Conservation (phyloP, 2,888 invertebrate species). For the Acronicta aceris region DNA sequence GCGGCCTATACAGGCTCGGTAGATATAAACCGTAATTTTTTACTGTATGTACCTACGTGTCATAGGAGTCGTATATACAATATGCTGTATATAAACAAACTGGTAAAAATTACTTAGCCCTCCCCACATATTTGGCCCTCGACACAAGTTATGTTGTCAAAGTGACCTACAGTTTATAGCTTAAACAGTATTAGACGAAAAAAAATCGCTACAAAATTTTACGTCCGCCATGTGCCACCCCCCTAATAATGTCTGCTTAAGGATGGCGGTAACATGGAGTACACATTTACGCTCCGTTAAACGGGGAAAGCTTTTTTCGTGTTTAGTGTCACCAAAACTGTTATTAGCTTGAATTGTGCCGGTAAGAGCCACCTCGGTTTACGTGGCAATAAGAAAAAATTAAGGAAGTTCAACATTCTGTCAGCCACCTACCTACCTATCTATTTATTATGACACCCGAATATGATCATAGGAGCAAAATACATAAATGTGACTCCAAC, state of each 20-base stretch:
- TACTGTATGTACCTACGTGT: too few species aligned
- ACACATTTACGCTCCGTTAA: conserved; percentile 89
- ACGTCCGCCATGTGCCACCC: conserved; percentile 83
- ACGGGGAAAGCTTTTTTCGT: conserved; percentile 89
- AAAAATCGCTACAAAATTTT: conserved; percentile 87
- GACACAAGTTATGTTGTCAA: conserved; percentile 76
- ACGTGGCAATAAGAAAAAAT: conserved; percentile 61
- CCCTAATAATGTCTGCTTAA: conserved; percentile 89
- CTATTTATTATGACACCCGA: background rate
- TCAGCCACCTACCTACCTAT: conserved; percentile 2
- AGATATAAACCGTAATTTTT: too few species aligned
- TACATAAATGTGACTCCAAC: too few species aligned
- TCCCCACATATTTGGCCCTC: conserved; percentile 66
- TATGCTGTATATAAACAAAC: conserved; percentile 31
- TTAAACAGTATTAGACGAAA: conserved; percentile 79
- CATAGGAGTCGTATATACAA: too few species aligned
- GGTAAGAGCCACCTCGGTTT: conserved; percentile 65
- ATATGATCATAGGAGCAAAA: background rate
- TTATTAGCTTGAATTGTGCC: conserved; percentile 87
- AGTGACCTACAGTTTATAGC: conserved; percentile 81
- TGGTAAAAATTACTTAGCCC: conserved; percentile 50
- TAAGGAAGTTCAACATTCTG: conserved; percentile 54
- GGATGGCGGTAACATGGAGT: conserved; percentile 87
- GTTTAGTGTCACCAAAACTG: conserved; percentile 89
- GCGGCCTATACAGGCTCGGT: too few species aligned